Base-by-base conservation (phyloP, 2,888 invertebrate species). In the Lepidochitona cinerea region DNA sequence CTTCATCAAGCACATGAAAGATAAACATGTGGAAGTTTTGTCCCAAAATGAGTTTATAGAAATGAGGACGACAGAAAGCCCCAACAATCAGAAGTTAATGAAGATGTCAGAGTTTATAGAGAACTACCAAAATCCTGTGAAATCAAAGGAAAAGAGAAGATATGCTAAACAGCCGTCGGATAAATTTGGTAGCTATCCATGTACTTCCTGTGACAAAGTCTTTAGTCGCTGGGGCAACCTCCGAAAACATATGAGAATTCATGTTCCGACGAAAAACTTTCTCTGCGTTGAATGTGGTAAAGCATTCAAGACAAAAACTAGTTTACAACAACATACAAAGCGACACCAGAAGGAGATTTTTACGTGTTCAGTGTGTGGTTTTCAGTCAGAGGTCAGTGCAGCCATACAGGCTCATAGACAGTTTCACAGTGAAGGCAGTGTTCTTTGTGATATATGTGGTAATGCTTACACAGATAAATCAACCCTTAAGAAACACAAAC, bases 381-480 rank as follows among this genome's bases (percentile, higher is more conserved):
- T 89, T 76, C 76, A 78, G 26, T 89, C 89, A 0, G 78, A 78
- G 0, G 78, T 84, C 23, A 85, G 85, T 71, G 81, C 85, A 5
- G 85, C 84, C 18, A 89, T 89, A 32, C 88, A 88, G 49, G 78
- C 82, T 9, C 89, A 89, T 71, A 79, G 89, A 54, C 89, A 89
- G 79, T 76, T 87, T 1, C 89, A 89, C 76, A 87, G 80, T 67
- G 79, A 84, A 12, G 86, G 85, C 33, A 82, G 87, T 70, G 85
- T 87, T 12, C 74, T 89, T 4, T 89, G 89, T 78, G 88, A 89
- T 41, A 81, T 87, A 7, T 89, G 89, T 75, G 88, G 89, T 0
- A 77, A 76, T 41, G 89, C 88, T 1, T 89, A 88, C 75, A 83
- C 79, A 1, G 88, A 89, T 73, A 86, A 85, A 70, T 84, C 88